Conservation (phyloP, 2,113 vertebrate species). For the Lycocorax pyrrhopterus region DNA sequence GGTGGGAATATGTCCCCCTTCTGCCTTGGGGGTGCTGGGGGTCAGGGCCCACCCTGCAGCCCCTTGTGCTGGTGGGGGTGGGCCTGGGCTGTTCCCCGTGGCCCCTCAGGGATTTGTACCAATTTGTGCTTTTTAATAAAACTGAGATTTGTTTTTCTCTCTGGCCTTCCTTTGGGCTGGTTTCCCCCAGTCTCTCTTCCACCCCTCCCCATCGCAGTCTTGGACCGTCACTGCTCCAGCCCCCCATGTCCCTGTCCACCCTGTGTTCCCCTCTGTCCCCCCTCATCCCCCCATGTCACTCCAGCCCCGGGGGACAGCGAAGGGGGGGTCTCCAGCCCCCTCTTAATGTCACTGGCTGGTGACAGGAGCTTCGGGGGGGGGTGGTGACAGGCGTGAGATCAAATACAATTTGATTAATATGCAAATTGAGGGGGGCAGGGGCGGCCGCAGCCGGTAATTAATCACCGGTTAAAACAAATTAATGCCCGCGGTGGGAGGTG, state of each 20-base stretch:
- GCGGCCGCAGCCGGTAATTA: background rate
- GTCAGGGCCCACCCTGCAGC: background rate
- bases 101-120: background rate
- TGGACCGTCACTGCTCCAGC: background rate
- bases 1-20: background rate
- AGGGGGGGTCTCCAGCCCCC: background rate
- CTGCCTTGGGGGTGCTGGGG: background rate
- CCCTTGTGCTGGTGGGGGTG: background rate
- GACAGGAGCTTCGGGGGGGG: background rate
- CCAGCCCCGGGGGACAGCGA: background rate
- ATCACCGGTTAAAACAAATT: conserved; percentile 15
- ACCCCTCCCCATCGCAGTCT: rapidly evolving
- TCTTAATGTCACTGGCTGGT: background rate
- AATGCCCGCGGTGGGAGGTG: conserved; percentile 2
- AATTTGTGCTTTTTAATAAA: background rate
- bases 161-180: background rate
- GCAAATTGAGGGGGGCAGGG: background rate
- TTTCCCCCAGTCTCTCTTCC: background rate
- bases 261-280: background rate
- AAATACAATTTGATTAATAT: conserved; percentile 22
- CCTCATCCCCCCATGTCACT: background rate
- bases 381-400: background rate
- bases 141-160: background rate
- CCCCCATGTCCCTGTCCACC: background rate
- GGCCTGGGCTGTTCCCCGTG: background rate